Conservation (phyloP, 2,113 vertebrate genomes). For the Catharus minimus region DNA sequence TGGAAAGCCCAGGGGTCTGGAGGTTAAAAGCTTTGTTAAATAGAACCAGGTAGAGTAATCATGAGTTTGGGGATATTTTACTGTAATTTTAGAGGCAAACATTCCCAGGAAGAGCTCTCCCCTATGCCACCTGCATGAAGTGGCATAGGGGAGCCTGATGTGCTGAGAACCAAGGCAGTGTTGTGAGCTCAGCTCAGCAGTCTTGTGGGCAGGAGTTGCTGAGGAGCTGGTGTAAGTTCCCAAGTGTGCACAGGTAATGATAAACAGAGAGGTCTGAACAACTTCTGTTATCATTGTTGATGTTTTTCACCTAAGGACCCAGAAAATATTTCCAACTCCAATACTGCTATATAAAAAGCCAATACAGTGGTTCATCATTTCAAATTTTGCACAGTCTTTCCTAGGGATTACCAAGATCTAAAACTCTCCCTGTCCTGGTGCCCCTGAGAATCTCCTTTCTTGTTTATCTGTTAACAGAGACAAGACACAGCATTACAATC, state of each 20-base stretch:
- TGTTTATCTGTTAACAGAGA: background rate
- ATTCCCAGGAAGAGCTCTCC: background rate
- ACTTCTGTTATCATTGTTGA: background rate
- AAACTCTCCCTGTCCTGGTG: background rate
- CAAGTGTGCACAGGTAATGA: background rate
- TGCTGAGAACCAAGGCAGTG: background rate
- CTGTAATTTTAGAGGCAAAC: conserved; percentile 46
- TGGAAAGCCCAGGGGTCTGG: conserved; percentile 33
- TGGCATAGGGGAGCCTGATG: background rate
- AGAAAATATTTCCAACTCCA: background rate
- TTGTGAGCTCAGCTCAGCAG: background rate
- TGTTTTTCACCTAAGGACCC: background rate
- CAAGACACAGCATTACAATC: background rate
- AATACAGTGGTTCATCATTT: background rate
- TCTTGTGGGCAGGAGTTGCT: background rate
- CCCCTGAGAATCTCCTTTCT: background rate
- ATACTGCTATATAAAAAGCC: background rate
- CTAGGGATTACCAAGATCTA: background rate
- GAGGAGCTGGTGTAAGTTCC: background rate
- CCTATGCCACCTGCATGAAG: background rate
- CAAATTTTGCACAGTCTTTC: background rate
- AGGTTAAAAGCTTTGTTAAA: conserved; percentile 57
- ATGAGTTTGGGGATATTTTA: conserved; percentile 27
- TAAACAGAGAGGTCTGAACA: background rate
- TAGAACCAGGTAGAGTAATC: conserved; percentile 30